These are phyloP conservation scores for Pteropus alecto DNA, from an alignment of 2,113 vertebrate species.

Conservation along the genomic window DNA sequence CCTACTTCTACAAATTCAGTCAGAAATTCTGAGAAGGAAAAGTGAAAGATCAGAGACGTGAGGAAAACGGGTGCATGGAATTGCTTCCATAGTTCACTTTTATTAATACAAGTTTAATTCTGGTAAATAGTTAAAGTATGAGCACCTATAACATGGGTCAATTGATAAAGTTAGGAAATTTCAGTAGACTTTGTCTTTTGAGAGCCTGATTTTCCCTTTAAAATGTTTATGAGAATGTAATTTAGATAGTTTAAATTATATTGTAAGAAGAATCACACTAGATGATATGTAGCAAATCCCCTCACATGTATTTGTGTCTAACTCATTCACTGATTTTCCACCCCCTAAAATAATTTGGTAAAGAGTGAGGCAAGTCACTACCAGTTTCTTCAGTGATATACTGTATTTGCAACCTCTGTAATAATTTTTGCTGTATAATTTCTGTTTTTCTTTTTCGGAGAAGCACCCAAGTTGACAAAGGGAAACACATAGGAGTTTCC, in stretches of 20 bases:
- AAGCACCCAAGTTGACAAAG: not conserved
- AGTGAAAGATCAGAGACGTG: not conserved
- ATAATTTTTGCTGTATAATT: conserved; percentile 20
- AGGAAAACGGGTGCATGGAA: not conserved
- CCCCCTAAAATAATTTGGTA: conserved; percentile 25
- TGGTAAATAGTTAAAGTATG: not conserved
- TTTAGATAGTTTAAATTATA: not conserved
- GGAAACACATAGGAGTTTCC: conserved; percentile 27
- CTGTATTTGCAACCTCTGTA: not conserved
- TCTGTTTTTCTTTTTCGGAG: conserved; percentile 39
- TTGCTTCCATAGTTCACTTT: not conserved
- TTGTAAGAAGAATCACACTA: not conserved
- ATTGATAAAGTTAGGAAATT: conserved; percentile 16
- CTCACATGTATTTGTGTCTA: not conserved
- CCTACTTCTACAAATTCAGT: not conserved
- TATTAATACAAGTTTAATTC: not conserved
- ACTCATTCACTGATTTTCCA: not conserved
- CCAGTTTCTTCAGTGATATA: not conserved
- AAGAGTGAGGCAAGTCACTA: not conserved
- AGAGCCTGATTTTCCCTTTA: not conserved
- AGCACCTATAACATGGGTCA: not conserved
- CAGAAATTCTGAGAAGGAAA: conserved; percentile 30
- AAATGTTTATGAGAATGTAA: conserved; percentile 3
- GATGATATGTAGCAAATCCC: not conserved
- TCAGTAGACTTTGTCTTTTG: not conserved